Evolutionary conservation across 64 coral and sea anemone genomes (phyloP).

Genomic region (Actinia tenebrosa): DNA sequence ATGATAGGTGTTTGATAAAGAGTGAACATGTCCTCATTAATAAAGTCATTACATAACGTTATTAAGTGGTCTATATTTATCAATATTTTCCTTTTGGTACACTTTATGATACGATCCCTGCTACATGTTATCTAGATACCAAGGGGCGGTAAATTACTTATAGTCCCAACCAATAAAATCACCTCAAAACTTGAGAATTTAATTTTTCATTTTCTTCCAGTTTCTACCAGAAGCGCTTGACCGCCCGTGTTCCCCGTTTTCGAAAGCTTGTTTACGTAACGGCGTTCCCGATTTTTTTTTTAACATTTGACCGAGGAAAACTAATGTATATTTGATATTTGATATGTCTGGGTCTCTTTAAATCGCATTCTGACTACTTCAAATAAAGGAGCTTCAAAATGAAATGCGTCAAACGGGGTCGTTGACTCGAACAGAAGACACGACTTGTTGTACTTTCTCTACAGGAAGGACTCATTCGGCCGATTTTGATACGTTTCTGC

Average conservation of each 20-base stretch:
- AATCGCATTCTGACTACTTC: neutral
- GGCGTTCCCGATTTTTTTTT: neutral
- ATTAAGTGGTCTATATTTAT: neutral
- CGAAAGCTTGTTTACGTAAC: neutral
- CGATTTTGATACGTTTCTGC: neutral
- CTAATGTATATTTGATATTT: neutral
- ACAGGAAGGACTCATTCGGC: neutral
- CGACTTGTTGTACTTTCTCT: neutral
- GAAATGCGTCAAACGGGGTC: neutral
- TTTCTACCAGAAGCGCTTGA: no score
- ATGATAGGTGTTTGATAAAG: neutral
- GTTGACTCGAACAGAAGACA: neutral
- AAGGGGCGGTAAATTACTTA: neutral
- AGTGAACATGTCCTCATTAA: neutral
- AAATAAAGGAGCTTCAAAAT: neutral
- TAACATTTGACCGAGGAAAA: neutral
- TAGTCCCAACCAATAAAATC: neutral
- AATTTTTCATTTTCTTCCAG: no score
- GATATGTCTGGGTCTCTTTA: neutral
- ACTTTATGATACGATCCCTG: neutral
- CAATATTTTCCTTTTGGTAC: neutral
- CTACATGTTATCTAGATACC: neutral
- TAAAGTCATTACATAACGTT: neutral
- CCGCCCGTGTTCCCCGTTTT: no score
- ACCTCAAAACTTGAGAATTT: no score